Conservation (phyloP, 1,140 invertebrate species). For the Drosophila jambulina region DNA sequence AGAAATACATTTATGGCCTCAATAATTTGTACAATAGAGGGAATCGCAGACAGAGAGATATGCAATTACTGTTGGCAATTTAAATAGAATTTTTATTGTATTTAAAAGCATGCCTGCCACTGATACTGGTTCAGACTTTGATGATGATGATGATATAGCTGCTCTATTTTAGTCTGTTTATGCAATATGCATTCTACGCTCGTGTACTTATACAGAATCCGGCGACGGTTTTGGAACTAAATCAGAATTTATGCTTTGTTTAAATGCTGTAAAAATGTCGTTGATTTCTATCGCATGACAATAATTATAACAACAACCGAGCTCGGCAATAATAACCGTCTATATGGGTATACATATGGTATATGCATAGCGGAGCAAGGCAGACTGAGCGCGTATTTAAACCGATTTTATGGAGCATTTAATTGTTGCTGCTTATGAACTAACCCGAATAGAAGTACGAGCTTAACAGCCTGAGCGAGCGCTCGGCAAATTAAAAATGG, state of each 20-base stretch:
- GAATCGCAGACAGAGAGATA: conserved; percentile 18
- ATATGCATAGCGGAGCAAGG: conserved; percentile 17
- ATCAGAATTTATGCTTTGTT: conserved; percentile 83
- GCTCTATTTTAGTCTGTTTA: conserved; percentile 61
- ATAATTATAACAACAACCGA: conserved; percentile 73
- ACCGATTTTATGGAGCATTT: conserved; percentile 81
- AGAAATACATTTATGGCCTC: conserved; percentile 58
- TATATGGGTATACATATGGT: conserved; percentile 49
- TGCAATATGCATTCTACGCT: conserved; percentile 52
- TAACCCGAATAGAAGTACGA: conserved; percentile 31
- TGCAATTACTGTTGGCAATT: conserved; percentile 75
- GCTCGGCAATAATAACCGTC: conserved; percentile 73
- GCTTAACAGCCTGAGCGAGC: conserved; percentile 37
- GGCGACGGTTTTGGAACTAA: conserved; percentile 76
- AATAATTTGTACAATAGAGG: conserved; percentile 48
- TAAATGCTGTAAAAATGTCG: conserved; percentile 83
- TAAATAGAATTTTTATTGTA: conserved; percentile 79
- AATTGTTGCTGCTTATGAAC: conserved; percentile 81
- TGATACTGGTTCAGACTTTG: conserved; percentile 15
- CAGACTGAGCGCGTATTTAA: conserved; percentile 68
- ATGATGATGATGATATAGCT: conserved; percentile 30
- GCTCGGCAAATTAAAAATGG: conserved; percentile 76
- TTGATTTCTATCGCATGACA: conserved; percentile 76
- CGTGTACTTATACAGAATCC: conserved; percentile 15
- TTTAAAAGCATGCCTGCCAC: conserved; percentile 59